phyloP scores from a whole-genome alignment of 2,797 vertebrate species.

The Catamblyrhynchus diadema region DNA sequence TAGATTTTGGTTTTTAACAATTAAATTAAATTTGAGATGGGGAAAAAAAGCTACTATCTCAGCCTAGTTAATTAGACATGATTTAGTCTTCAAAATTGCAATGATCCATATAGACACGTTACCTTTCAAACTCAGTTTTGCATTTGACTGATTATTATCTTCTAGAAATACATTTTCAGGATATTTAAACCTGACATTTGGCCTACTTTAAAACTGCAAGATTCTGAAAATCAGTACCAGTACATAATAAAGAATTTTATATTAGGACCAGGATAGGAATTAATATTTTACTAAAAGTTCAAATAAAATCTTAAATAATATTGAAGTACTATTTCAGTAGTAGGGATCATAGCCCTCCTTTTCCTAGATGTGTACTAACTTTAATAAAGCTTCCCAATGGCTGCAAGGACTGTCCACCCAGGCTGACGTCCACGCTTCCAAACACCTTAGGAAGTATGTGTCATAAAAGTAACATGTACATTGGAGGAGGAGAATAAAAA shows the following conservation, averaged over 20 bases:
- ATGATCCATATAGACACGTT: neutral
- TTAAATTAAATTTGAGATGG: neutral
- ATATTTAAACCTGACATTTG: slow-evolving; percentile 11
- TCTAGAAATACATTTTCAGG: slow-evolving; percentile 10
- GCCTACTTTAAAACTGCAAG: neutral
- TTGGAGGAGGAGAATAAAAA: neutral
- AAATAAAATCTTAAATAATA: slow-evolving; percentile 28
- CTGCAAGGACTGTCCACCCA: neutral
- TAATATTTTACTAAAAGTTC: slow-evolving; percentile 43
- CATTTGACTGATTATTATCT: slow-evolving; percentile 17
- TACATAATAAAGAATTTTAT: slow-evolving; percentile 47
- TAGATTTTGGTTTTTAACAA: neutral
- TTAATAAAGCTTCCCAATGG: neutral
- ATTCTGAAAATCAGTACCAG: neutral
- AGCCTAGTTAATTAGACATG: slow-evolving; percentile 1
- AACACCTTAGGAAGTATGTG: neutral
- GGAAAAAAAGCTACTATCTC: neutral
- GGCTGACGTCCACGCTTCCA: neutral
- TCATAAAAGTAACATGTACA: neutral
- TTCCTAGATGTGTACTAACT: neutral
- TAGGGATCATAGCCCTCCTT: neutral
- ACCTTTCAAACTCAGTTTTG: slow-evolving; percentile 28
- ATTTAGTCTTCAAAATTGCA: slow-evolving; percentile 31
- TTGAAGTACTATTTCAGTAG: neutral
- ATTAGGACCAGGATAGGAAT: neutral